A percentile compares a stretch with the other conserved stretches of the same genome.
Evolutionary conservation across 2,113 vertebrate genomes (phyloP).

Genomic region (Dasypus novemcinctus): DNA sequence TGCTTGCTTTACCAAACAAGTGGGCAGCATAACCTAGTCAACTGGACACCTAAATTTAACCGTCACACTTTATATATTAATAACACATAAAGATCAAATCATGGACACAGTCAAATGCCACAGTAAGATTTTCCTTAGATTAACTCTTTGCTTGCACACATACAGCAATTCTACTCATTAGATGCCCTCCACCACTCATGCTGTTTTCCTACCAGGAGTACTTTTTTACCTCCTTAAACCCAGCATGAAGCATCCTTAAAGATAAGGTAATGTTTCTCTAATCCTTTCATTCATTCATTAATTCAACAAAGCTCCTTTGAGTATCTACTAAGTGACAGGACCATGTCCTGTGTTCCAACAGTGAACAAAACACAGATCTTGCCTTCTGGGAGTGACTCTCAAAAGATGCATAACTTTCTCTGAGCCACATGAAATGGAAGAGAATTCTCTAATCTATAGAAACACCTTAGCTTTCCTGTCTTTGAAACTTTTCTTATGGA

Average conservation of each 20-base stretch:
- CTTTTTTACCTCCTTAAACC: not conserved
- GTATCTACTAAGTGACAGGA: not conserved
- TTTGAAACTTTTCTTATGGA: not conserved
- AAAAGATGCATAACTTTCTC: not conserved
- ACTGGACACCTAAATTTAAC: too few species aligned
- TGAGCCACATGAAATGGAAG: not conserved
- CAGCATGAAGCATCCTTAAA: not conserved
- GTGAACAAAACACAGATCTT: not conserved
- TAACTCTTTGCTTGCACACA: not conserved
- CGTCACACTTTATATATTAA: not conserved
- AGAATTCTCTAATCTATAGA: not conserved
- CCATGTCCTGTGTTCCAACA: not conserved
- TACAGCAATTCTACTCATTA: not conserved
- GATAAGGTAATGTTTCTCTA: not conserved
- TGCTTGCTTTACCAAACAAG: too few species aligned
- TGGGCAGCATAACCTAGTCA: too few species aligned
- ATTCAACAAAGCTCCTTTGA: not conserved
- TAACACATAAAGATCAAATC: not conserved
- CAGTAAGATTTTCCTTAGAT: not conserved
- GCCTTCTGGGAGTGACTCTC: not conserved
- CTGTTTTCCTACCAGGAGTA: not conserved
- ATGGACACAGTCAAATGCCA: not conserved
- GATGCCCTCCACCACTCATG: not conserved
- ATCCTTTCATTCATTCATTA: not conserved
- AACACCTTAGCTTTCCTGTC: not conserved